Conservation (phyloP, 2,113 vertebrate species). For the Entomyzon cyanotis region DNA sequence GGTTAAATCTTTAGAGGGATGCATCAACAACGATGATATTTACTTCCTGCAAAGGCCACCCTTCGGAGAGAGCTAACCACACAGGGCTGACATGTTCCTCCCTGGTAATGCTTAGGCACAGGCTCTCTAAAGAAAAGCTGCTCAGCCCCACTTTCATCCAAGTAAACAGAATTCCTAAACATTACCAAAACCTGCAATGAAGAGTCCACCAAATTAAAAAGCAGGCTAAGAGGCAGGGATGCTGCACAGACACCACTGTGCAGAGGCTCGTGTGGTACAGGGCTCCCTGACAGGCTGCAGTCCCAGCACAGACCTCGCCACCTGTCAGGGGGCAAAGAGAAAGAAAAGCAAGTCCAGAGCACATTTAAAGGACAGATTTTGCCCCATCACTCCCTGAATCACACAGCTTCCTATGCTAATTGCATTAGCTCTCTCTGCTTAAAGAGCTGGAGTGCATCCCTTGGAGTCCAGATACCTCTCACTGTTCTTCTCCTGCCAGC, state of each 20-base stretch:
- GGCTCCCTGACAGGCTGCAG: neutral
- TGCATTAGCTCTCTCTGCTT: neutral
- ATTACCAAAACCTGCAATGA: neutral
- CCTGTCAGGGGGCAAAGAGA: fast-evolving
- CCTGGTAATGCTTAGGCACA: neutral
- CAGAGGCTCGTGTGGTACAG: fast-evolving
- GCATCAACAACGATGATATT: neutral
- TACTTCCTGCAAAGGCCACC: conserved; percentile 17
- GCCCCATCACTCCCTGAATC: neutral
- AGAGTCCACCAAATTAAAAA: neutral
- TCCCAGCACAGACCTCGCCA: neutral
- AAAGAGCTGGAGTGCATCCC: neutral
- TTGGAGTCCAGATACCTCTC: neutral
- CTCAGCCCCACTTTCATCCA: neutral
- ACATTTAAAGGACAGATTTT: neutral
- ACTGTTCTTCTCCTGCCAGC: neutral
- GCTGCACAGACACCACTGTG: fast-evolving
- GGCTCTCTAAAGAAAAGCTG: neutral
- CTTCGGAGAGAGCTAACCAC: neutral
- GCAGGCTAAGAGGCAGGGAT: neutral
- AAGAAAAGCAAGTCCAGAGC: neutral
- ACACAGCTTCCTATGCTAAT: neutral
- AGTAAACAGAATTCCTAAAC: neutral
- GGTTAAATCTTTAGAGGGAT: neutral
- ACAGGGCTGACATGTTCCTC: neutral